Base-by-base conservation (phyloP, 2,888 invertebrate species). In the Drosophila vallismaia region DNA sequence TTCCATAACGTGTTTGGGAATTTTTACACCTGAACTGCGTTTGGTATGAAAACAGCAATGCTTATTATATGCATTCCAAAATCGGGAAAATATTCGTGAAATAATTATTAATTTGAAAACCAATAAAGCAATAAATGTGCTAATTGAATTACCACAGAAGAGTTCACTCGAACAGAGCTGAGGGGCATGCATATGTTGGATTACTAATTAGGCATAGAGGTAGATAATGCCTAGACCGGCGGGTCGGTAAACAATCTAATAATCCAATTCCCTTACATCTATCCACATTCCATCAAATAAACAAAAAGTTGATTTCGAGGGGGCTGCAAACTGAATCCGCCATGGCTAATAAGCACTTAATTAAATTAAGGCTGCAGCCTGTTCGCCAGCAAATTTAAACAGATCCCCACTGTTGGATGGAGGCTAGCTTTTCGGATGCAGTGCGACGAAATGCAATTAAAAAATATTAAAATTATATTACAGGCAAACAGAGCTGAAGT, bases 401-500 rank as follows among this genome's bases (percentile, higher is more conserved):
- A 46, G 38, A 44, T 19, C 14, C 36, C 29, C 28, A n/a, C 42
- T 12, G 19, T 12, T 10, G 1, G 7, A 50, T 28, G 28, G 28
- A 28, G 28, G 28, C 28, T 19, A 19, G 28, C 28, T 9, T 6
- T 33, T n/a, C 53, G 5, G 36, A 14, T 45, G 52, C 38, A 31
- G 44, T 28, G 29, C 7, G 31, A 49, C 45, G 29, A 48, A 58
- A 58, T 64, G 67, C 67, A 66, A 45, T 66, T 51, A 51, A 66
- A 64, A 64, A 85, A 86, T 87, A 87, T 87, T 87, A 83, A 83
- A 78, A 82, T 78, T 82, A 72, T 85, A 74, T 73, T 59, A 56
- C 74, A 72, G 68, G 58, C 71, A 14, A 26, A 26, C 26, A 42
- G 42, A 12, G 48, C 8, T 4, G 7, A 33, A 62, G 49, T 31